Base-by-base conservation (phyloP, 53 echinoderm and acorn worm species). In the Stichopus horrens region DNA sequence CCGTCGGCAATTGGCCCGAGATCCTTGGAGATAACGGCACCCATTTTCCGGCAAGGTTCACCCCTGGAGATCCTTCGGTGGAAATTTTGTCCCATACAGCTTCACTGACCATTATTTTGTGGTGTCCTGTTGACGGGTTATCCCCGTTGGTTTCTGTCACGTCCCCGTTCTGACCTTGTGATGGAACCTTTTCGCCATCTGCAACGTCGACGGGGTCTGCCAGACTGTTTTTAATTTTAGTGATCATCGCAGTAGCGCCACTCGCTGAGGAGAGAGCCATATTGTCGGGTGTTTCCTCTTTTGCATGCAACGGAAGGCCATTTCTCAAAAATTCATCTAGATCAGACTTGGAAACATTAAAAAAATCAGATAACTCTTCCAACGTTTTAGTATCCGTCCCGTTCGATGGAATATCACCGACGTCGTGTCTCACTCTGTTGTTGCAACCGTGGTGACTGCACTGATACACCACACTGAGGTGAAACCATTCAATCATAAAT, bases 31-130 rank as follows among this genome's bases (percentile, higher is more conserved):
- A 8, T 18, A 79, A 79, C 8, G 79, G 79, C 13, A 79, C 79
- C 79, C 79, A 79, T 79, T 79, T 79, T 14, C 79, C 79, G 4
- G 79, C 19, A 8, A 79, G 53, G 53, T 79, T 79, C 52, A 79
- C 55, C 13, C 79, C 79, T n/a, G 79, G 79, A 79, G 55, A 54
- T 18, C 56, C 20, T 53, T 79, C 54, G 13, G 79, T 5, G 7
- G 79, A 54, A 13, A 52, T 16, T 55, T 19, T 55, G 79, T 79
- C 79, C 79, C 79, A 79, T 54, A 63, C 16, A 16, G 63, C 63
- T 4, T 63, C 37, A 37, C 37, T 37, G 37, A 37, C 37, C 37
- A 37, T 37, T 37, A 37, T 37, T 37, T 37, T 37, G 37, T 37
- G 37, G 37, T 37, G 37, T 37, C 37, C 37, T 37, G 37, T 37